Conservation (phyloP, 2,113 vertebrate species). For the Hucho hucho region DNA sequence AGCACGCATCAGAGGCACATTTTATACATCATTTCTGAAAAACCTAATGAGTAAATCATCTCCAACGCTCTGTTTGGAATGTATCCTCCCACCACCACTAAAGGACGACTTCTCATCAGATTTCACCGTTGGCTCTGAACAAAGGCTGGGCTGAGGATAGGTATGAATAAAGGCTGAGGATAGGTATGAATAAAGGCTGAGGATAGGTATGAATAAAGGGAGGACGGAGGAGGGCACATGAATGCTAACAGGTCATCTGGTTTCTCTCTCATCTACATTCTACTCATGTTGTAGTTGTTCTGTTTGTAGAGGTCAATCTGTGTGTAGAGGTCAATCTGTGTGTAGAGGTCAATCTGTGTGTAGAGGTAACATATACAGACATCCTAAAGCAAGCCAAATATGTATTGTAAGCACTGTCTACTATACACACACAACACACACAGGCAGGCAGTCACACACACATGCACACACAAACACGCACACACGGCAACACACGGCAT, state of each 20-base stretch:
- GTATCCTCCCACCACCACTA: constrained; percentile 36
- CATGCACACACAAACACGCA: background rate
- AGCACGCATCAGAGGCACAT: constrained; percentile 67
- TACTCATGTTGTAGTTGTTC: constrained; percentile 5
- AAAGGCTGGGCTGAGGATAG: no score
- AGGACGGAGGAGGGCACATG: no score
- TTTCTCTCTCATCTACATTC: constrained; percentile 1
- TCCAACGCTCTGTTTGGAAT: constrained; percentile 56
- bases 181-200: no score
- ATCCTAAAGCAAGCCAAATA: constrained; percentile 52
- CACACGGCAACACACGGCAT: constrained; percentile 22
- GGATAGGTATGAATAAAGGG: no score
- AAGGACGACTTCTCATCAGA: constrained; percentile 44
- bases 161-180: no score
- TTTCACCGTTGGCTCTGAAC: constrained; percentile 2
- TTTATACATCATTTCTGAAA: constrained; percentile 63
- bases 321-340: constrained; percentile 23
- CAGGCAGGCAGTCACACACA: constrained; percentile 6
- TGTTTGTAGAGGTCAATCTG: constrained; percentile 34
- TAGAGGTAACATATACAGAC: constrained; percentile 35
- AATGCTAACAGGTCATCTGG: background rate
- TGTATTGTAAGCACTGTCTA: background rate
- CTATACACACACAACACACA: background rate
- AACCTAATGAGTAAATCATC: constrained; percentile 75
- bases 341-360: constrained; percentile 24